Conservation (phyloP, 1,140 invertebrate genomes). For the Battus philenor region DNA sequence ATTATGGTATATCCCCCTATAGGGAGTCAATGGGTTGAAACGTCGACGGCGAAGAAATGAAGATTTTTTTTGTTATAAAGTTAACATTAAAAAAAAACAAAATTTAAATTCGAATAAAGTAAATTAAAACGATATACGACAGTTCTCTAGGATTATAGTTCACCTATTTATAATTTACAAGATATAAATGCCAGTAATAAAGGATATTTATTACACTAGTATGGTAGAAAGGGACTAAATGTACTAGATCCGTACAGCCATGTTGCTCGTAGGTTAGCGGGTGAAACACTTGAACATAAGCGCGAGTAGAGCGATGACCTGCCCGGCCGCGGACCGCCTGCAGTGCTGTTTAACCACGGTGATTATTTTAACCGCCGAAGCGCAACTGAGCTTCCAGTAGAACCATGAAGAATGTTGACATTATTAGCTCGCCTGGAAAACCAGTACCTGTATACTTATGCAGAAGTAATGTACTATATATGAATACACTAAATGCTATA, state of each 20-base stretch:
- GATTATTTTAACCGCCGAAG: conserved; percentile 14
- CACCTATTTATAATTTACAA: not conserved
- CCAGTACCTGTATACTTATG: no score
- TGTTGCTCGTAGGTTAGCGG: not conserved
- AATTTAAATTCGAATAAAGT: no score
- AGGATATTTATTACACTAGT: not conserved
- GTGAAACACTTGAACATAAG: conserved; percentile 1
- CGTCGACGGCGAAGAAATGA: no score
- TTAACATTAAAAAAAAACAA: no score
- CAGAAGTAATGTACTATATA: no score
- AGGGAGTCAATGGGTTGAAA: no score
- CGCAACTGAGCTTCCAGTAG: not conserved
- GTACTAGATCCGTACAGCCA: not conserved
- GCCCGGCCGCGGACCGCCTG: not conserved
- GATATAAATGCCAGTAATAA: not conserved
- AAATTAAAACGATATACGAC: not conserved
- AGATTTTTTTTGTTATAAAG: no score
- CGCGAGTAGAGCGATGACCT: conserved; percentile 8
- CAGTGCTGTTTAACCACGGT: conserved; percentile 8
- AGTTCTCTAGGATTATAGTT: not conserved
- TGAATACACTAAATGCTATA: no score
- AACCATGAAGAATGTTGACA: conserved; percentile 1
- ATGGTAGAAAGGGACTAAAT: not conserved
- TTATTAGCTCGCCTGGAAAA: not conserved
- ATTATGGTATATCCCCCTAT: no score